Percentiles rank a stretch among this genome's conserved stretches.
phyloP scores from a whole-genome alignment of 2,113 vertebrate genomes.

The Brachyhypopomus gauderio region DNA sequence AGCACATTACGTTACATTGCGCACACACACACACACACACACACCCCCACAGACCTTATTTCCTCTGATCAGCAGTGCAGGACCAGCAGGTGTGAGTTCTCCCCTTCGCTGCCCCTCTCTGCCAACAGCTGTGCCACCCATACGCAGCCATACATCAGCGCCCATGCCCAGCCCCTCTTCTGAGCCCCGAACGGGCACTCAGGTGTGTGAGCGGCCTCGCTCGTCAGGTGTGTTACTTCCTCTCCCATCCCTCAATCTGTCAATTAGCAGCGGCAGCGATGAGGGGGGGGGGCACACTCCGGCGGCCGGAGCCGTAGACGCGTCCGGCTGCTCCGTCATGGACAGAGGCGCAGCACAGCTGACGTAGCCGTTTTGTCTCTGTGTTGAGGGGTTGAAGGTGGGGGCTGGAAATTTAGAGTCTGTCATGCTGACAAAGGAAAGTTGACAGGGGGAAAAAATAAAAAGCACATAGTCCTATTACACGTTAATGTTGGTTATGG shows the following conservation, averaged over 20 bases:
- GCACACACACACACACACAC: conserved; percentile 30
- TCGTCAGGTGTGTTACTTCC: conserved; percentile 56
- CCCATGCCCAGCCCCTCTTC: conserved; percentile 39
- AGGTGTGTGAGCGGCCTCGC: conserved; percentile 50
- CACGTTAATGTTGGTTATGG: background rate
- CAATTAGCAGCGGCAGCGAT: conserved; percentile 49
- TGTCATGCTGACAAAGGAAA: conserved; percentile 44
- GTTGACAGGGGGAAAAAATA: conserved; percentile 9
- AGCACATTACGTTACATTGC: conserved; percentile 42
- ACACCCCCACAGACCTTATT: conserved; percentile 50
- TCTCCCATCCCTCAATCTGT: conserved; percentile 60
- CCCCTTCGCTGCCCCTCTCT: conserved; percentile 55
- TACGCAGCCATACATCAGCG: conserved; percentile 74
- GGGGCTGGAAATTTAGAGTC: conserved; percentile 33
- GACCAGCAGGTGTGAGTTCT: conserved; percentile 69
- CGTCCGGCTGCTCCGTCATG: conserved; percentile 48
- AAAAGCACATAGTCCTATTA: conserved; percentile 15
- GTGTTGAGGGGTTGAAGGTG: conserved; percentile 21
- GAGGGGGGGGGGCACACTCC: conserved; percentile 35
- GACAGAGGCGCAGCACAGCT: conserved; percentile 41
- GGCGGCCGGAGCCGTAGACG: conserved; percentile 30
- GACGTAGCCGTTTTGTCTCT: conserved; percentile 51
- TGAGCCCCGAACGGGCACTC: conserved; percentile 48
- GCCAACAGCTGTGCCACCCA: conserved; percentile 78
- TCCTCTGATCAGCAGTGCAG: conserved; percentile 67